Conservation (phyloP, 2,113 vertebrate species). For the Festucalex cinctus region DNA sequence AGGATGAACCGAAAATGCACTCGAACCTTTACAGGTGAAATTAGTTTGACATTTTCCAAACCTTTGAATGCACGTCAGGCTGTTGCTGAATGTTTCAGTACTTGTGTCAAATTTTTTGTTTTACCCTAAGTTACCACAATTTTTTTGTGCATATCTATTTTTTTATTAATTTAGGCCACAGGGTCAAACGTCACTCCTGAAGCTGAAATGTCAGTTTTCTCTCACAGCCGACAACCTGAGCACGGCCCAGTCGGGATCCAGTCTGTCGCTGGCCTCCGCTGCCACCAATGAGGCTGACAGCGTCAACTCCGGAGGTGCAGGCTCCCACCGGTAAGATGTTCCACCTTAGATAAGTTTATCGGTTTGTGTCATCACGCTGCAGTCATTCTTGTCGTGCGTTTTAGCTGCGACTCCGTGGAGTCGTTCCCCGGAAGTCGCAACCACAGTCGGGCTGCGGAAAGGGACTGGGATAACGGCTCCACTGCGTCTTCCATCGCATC, state of each 20-base stretch:
- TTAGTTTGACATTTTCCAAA: too few relatives aligned
- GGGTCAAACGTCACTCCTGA: too few relatives aligned
- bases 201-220: not conserved
- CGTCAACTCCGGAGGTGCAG: constrained; percentile 83
- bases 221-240: constrained; percentile 82
- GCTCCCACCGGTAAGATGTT: constrained; percentile 80
- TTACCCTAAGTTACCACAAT: too few relatives aligned
- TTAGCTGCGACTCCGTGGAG: constrained; percentile 88
- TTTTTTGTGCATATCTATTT: too few relatives aligned
- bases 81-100: too few relatives aligned
- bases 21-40: too few relatives aligned
- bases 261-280: constrained; percentile 87
- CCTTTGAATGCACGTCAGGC: too few relatives aligned
- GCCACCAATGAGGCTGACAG: constrained; percentile 85
- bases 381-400: not conserved
- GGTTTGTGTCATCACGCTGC: not conserved
- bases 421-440: constrained; percentile 88
- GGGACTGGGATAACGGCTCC: constrained; percentile 96
- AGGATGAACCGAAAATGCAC: too few relatives aligned
- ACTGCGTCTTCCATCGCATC: constrained; percentile 93
- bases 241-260: constrained; percentile 90
- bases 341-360: not conserved
- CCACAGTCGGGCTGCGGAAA: constrained; percentile 84
- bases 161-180: too few relatives aligned
- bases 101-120: too few relatives aligned